Conservation (phyloP, 1,140 invertebrate genomes). For the Ptiloglossa arizonensis region DNA sequence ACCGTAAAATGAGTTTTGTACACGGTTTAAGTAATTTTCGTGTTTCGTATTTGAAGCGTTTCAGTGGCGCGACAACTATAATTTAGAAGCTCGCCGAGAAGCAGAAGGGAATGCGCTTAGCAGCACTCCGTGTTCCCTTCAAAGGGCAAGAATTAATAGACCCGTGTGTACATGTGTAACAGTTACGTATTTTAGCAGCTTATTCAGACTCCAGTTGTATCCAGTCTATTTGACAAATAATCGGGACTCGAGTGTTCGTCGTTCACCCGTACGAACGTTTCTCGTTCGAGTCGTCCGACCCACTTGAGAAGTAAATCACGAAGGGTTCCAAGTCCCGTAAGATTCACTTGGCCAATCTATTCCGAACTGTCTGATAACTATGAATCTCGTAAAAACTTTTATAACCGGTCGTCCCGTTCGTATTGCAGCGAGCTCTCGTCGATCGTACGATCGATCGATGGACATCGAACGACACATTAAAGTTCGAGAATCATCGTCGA, state of each 20-base stretch:
- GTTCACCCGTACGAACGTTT: not conserved
- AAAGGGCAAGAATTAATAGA: too few relatives aligned
- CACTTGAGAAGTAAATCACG: conserved; percentile 35
- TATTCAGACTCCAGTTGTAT: not conserved
- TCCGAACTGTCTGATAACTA: conserved; percentile 17
- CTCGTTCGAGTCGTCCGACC: conserved; percentile 26
- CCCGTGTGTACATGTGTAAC: not conserved
- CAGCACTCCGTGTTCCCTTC: too few relatives aligned
- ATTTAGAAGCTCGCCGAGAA: too few relatives aligned
- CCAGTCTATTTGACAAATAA: conserved; percentile 24
- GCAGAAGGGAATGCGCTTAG: too few relatives aligned
- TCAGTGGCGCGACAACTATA: too few relatives aligned
- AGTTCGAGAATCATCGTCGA: not conserved
- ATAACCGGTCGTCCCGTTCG: not conserved
- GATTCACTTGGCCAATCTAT: conserved; percentile 28
- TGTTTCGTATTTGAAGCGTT: too few relatives aligned
- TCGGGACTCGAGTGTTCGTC: conserved; percentile 25
- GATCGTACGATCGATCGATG: not conserved
- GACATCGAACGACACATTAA: not conserved
- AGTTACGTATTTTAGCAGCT: not conserved
- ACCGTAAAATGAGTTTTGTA: too few relatives aligned
- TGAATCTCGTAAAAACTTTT: conserved; percentile 26
- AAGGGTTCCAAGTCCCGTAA: not conserved
- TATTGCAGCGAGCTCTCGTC: not conserved
- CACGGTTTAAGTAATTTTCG: too few relatives aligned